These are phyloP conservation scores for Glaucidium brasilianum DNA, from an alignment of 2,113 vertebrate genomes.

Conservation along the genomic window DNA sequence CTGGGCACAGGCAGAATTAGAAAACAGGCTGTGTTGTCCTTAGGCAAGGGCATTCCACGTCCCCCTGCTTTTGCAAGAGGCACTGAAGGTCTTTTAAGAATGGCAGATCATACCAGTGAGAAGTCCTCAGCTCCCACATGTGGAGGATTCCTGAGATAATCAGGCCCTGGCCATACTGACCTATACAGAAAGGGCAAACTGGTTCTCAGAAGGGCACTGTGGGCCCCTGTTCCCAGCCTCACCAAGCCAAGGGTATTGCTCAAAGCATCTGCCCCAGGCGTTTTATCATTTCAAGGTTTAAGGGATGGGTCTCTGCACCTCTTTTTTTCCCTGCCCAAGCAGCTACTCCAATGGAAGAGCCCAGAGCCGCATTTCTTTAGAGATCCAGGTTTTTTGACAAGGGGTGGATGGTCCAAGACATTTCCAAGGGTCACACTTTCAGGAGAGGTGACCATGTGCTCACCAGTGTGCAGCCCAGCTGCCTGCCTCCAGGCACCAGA, in stretches of 20 bases:
- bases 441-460: background rate
- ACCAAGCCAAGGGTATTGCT: background rate
- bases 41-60: background rate
- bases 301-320: background rate
- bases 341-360: background rate
- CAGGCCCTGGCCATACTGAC: background rate
- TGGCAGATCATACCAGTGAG: background rate
- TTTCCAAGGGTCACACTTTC: background rate
- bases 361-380: background rate
- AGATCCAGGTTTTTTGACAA: background rate
- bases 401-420: background rate
- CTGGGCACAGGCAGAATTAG: background rate
- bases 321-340: background rate
- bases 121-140: accelerated
- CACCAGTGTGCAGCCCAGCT: background rate
- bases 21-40: slow-evolving; percentile 1
- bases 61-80: background rate
- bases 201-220: background rate
- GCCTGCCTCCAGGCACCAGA: background rate
- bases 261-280: background rate
- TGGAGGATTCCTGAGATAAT: background rate
- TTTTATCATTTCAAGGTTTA: background rate
- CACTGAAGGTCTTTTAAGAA: background rate
- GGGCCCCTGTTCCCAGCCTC: background rate
- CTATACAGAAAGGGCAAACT: background rate